phyloP scores from a whole-genome alignment of 1,140 invertebrate genomes.

The Caenorhabditis tropicalis region DNA sequence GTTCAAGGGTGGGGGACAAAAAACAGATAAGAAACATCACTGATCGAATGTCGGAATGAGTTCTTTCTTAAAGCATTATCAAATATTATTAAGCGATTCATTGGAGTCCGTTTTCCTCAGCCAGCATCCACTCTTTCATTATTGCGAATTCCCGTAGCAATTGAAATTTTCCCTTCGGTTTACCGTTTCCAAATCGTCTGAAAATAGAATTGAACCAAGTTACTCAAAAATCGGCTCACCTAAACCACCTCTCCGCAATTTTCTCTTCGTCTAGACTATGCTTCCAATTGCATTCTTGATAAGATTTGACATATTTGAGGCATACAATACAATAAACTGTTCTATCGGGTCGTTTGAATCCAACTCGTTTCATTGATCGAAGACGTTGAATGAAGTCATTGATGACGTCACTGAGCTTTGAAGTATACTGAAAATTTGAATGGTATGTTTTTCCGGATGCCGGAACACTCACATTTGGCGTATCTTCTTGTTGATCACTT shows the following conservation, averaged over 20 bases:
- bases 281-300: constrained; percentile 4
- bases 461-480: neutral
- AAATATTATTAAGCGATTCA: neutral
- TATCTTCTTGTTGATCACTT: neutral
- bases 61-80: too few relatives aligned
- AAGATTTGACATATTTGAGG: neutral
- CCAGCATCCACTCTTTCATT: neutral
- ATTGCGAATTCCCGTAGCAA: too few relatives aligned
- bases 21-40: neutral
- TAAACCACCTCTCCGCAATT: neutral
- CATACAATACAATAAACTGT: neutral
- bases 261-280: neutral
- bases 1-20: neutral
- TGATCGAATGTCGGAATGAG: neutral
- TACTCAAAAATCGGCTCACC: neutral
- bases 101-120: too few relatives aligned
- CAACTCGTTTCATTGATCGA: neutral
- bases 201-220: neutral
- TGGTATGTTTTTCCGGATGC: neutral
- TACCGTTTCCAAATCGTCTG: neutral
- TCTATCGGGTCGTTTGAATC: neutral
- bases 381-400: neutral
- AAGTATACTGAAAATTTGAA: neutral
- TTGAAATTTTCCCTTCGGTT: neutral
- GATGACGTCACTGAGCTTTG: constrained; percentile 18